Percentiles rank a stretch among this genome's conserved stretches.
Evolutionary conservation across 2,113 vertebrate species (phyloP).

Genomic region (Triplophysa rosa): DNA sequence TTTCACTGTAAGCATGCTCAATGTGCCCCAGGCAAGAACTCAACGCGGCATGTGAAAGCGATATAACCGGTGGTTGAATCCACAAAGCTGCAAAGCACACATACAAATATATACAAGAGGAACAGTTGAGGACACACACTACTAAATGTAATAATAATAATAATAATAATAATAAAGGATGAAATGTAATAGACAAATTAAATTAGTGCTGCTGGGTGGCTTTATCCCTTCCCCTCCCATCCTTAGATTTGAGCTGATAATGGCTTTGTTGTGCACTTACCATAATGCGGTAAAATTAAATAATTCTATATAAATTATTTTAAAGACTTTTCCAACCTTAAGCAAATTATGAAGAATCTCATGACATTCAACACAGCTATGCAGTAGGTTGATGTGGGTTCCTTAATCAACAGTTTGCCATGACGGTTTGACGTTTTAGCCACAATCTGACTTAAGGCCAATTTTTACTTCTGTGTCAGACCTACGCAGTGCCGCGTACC

Average conservation of each 20-base stretch:
- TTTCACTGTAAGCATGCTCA: conserved; percentile 59
- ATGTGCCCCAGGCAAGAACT: conserved; percentile 8
- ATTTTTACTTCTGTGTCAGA: too few species aligned
- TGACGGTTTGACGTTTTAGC: conserved; percentile 65
- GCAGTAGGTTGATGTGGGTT: conserved; percentile 40
- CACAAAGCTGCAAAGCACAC: conserved; percentile 13
- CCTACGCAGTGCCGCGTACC: too few species aligned
- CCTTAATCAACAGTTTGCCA: too few species aligned
- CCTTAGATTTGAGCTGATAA: background rate
- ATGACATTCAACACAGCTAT: background rate
- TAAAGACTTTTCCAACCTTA: background rate
- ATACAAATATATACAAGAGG: conserved; percentile 3
- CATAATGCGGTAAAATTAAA: too few species aligned
- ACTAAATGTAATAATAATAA: background rate
- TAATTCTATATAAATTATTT: too few species aligned
- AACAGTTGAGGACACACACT: conserved; percentile 23
- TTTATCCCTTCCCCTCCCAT: conserved; percentile 10
- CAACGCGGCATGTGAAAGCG: conserved; percentile 24
- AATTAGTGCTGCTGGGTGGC: conserved; percentile 6
- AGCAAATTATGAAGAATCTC: too few species aligned
- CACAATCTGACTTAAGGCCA: conserved; percentile 60
- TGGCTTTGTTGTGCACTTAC: too few species aligned
- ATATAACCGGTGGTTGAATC: conserved; percentile 15
- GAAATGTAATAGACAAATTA: conserved; percentile 5
- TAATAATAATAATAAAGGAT: background rate